phyloP scores from a whole-genome alignment of 23 tunicate genomes.

The Clavelina lepadiformis region DNA sequence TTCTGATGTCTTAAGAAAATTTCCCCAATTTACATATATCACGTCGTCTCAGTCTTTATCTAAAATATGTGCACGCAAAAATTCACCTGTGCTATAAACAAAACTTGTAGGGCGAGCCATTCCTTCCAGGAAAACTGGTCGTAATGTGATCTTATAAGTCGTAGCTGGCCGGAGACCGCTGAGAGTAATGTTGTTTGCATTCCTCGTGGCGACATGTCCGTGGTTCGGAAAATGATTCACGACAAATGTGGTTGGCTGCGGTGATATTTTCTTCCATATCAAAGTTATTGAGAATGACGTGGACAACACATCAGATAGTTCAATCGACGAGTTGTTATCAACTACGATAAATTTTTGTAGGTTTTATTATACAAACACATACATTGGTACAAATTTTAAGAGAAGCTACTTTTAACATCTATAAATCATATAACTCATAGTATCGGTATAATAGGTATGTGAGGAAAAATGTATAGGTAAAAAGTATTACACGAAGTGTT shows the following conservation, averaged over 20 bases:
- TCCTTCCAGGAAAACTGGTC: not conserved
- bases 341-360: too few relatives aligned
- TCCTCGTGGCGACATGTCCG: not conserved
- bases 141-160: conserved; percentile 1
- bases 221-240: not conserved
- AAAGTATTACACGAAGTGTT: too few relatives aligned
- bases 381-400: too few relatives aligned
- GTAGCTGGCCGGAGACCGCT: not conserved
- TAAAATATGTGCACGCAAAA: too few relatives aligned
- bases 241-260: not conserved
- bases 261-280: not conserved
- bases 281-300: conserved; percentile 7
- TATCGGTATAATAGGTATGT: too few relatives aligned
- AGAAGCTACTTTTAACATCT: too few relatives aligned
- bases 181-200: not conserved
- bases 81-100: conserved; percentile 22
- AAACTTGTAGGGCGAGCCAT: conserved; percentile 9
- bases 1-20: too few relatives aligned
- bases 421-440: too few relatives aligned
- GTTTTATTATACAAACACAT: too few relatives aligned
- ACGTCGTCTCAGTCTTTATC: too few relatives aligned
- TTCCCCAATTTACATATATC: too few relatives aligned
- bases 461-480: too few relatives aligned
- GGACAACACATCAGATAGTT: not conserved
- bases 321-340: not conserved